Evolutionary conservation across 2,797 vertebrate species (phyloP).

Genomic region (Thaleichthys pacificus): DNA sequence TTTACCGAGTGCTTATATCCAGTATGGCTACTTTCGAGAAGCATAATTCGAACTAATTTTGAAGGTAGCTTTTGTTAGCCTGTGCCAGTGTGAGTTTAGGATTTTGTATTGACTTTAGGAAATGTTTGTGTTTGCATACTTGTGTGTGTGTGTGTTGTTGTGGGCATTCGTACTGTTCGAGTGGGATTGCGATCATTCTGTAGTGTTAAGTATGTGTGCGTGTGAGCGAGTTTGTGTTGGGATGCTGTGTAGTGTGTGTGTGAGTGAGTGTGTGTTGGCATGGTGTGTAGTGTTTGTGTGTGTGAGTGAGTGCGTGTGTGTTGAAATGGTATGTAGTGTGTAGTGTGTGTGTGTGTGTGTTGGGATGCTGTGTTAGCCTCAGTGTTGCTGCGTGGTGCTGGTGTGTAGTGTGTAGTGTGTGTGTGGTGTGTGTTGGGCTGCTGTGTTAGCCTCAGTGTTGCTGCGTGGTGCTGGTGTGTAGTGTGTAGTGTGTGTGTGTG

Average conservation of each 20-base stretch:
- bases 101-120: neutral
- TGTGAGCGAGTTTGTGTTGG: no score
- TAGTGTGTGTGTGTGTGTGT: no score
- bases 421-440: neutral
- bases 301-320: no score
- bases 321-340: no score
- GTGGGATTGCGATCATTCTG: no score
- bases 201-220: neutral
- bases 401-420: neutral
- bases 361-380: no score
- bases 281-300: neutral
- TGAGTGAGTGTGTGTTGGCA: neutral
- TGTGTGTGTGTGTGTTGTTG: conserved; percentile 21
- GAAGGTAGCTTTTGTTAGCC: no score
- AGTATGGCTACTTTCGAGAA: no score
- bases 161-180: neutral
- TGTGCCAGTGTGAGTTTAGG: neutral
- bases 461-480: neutral
- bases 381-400: no score
- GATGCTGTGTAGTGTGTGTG: neutral
- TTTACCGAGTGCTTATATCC: no score
- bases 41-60: no score
- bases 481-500: no score
- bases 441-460: neutral
- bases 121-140: conserved; percentile 7